These are phyloP conservation scores for Gyps fulvus DNA, from an alignment of 2,113 vertebrate species.

Conservation along the genomic window DNA sequence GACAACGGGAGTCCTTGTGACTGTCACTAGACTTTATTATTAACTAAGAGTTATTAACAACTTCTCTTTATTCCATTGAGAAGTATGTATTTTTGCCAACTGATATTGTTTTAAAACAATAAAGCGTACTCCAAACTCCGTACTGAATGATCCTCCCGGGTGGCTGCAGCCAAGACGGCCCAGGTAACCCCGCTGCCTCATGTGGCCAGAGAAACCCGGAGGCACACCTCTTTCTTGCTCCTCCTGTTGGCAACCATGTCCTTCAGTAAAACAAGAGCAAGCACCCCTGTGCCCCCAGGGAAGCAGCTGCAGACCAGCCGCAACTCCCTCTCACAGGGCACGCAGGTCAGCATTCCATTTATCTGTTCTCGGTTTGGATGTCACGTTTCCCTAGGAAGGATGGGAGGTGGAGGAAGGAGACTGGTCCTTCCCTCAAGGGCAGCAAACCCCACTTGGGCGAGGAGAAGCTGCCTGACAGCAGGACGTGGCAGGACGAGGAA, in stretches of 20 bases:
- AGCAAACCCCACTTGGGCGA: not conserved
- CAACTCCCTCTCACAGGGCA: not conserved
- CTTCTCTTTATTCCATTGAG: not conserved
- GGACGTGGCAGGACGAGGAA: accelerated
- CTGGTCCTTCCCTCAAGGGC: not conserved
- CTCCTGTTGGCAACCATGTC: not conserved
- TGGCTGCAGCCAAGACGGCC: not conserved
- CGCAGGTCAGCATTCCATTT: accelerated
- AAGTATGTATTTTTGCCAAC: not conserved
- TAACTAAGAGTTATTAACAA: not conserved
- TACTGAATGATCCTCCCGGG: not conserved
- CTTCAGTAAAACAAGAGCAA: too few species aligned
- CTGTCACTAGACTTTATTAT: not conserved
- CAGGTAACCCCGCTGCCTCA: too few species aligned
- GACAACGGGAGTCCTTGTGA: accelerated
- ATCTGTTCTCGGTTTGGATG: not conserved
- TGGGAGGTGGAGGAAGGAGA: accelerated
- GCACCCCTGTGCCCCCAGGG: not conserved
- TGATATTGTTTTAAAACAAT: not conserved
- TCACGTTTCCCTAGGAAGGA: not conserved
- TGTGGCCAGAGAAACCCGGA: accelerated
- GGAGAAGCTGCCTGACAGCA: accelerated
- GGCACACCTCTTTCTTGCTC: not conserved
- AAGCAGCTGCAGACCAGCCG: not conserved
- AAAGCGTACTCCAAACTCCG: not conserved